Conservation (phyloP, 2,113 vertebrate genomes). For the Ibidorhyncha struthersii region DNA sequence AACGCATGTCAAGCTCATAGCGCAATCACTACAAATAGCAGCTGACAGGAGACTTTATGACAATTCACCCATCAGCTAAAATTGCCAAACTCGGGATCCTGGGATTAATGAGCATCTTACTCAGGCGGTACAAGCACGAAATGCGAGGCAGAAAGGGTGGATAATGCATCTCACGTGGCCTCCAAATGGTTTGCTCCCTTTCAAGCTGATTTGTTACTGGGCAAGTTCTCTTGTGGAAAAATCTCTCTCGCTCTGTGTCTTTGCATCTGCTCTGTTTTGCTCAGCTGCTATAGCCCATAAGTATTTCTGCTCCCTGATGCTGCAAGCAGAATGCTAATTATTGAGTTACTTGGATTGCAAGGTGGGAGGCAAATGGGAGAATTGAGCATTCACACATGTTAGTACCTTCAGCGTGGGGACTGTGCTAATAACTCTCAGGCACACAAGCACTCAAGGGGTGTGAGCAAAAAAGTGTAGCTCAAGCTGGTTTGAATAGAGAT, state of each 20-base stretch:
- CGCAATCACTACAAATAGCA: slow-evolving; percentile 54
- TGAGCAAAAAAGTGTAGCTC: background rate
- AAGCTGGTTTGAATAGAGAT: background rate
- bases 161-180: background rate
- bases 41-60: slow-evolving; percentile 56
- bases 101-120: background rate
- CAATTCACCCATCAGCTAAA: slow-evolving; percentile 59
- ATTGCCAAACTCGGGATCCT: background rate
- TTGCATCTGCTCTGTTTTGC: background rate
- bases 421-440: background rate
- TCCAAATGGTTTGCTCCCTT: background rate
- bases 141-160: background rate
- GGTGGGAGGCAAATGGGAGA: background rate
- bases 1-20: background rate
- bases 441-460: background rate
- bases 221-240: background rate
- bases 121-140: background rate
- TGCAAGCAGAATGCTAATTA: background rate
- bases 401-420: background rate
- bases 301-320: background rate
- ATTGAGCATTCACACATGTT: background rate
- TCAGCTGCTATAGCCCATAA: background rate
- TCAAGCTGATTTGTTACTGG: background rate
- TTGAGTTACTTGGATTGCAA: background rate
- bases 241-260: background rate